Percentiles rank a stretch among this genome's conserved stretches.
Evolutionary conservation across 2,888 invertebrate species (phyloP).

Genomic region (Drosophila kokeensis): DNA sequence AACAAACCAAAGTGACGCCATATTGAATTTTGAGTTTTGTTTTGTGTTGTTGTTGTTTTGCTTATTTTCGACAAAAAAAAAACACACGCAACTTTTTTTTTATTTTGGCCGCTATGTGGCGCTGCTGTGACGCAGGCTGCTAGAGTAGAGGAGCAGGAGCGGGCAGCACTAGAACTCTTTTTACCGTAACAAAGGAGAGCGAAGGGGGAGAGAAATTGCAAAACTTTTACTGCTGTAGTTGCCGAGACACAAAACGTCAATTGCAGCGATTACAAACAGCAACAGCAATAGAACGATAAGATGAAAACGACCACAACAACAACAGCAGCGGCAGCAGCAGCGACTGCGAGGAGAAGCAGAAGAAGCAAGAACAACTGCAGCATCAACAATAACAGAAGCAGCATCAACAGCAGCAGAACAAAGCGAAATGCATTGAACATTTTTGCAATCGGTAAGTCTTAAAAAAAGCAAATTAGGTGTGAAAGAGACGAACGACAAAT

Average conservation of each 20-base stretch:
- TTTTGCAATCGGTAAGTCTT: conserved; percentile 78
- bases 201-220: conserved; percentile 9
- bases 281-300: conserved; percentile 37
- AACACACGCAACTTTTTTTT: neutral
- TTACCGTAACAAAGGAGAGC: conserved; percentile 29
- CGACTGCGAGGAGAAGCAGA: conserved; percentile 14
- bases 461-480: neutral
- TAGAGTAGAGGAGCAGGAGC: conserved; percentile 10
- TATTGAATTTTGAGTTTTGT: conserved; percentile 58
- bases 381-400: conserved; percentile 23
- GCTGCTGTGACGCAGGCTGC: conserved; percentile 37
- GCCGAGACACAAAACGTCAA: conserved; percentile 17
- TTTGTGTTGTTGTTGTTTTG: conserved; percentile 31
- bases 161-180: conserved; percentile 20
- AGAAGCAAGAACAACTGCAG: conserved; percentile 12
- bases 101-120: conserved; percentile 49
- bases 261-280: conserved; percentile 21
- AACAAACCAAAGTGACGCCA: conserved; percentile 59
- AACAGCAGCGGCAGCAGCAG: conserved; percentile 20
- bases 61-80: conserved; percentile 11
- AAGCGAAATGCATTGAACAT: conserved; percentile 66
- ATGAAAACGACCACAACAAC: conserved; percentile 40
- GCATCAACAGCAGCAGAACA: conserved; percentile 33
- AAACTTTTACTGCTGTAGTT: conserved; percentile 30
- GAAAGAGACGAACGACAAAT: neutral